Evolutionary conservation across 2,797 vertebrate species (phyloP).

Genomic region (Pyrocephalus nanus): DNA sequence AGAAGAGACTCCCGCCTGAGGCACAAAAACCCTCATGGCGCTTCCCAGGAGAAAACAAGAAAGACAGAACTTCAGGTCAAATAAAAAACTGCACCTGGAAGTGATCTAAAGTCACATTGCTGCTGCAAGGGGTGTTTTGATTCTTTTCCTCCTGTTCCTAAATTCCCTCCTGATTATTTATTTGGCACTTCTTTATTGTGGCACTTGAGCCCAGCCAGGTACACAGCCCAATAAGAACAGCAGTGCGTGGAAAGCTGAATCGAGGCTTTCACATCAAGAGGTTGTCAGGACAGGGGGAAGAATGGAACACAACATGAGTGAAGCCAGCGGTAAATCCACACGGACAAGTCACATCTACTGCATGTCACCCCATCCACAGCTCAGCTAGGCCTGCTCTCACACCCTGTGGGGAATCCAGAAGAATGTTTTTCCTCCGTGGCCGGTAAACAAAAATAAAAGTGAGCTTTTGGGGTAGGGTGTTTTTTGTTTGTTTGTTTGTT

Average conservation of each 20-base stretch:
- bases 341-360: neutral
- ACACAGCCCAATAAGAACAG: neutral
- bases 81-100: neutral
- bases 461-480: neutral
- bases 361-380: neutral
- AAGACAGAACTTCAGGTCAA: neutral
- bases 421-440: neutral
- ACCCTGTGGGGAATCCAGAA: neutral
- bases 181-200: neutral
- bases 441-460: neutral
- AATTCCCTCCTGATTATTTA: neutral
- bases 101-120: neutral
- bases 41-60: neutral
- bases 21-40: neutral
- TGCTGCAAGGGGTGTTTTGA: neutral
- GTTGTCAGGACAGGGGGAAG: neutral
- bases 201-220: neutral
- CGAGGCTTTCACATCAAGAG: neutral
- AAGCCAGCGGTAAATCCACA: neutral
- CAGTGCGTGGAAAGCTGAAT: neutral
- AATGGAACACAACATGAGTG: neutral
- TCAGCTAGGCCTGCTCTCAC: neutral
- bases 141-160: neutral
- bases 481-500: too few species aligned
- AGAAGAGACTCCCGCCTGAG: neutral